phyloP scores from a whole-genome alignment of 1,140 invertebrate species.

The Daktulosphaira vitifoliae region DNA sequence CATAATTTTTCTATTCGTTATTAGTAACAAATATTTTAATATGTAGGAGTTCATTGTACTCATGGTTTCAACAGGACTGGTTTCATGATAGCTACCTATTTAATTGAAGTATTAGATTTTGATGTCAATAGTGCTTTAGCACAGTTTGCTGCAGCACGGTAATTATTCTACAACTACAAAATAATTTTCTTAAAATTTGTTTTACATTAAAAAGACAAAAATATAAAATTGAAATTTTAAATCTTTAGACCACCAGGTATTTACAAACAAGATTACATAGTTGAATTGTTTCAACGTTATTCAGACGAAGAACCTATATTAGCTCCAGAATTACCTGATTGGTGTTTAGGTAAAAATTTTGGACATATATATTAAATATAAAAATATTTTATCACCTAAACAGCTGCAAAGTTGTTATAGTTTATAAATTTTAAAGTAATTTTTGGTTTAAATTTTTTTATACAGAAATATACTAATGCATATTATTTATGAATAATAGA shows the following conservation, averaged over 20 bases:
- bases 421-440: too few species aligned
- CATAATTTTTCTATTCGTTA: too few species aligned
- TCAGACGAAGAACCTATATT: conserved; percentile 59
- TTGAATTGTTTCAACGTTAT: conserved; percentile 65
- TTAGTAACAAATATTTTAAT: too few species aligned
- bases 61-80: conserved; percentile 98
- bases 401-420: too few species aligned
- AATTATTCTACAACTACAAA: too few species aligned
- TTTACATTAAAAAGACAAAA: not conserved
- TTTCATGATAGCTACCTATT: conserved; percentile 84
- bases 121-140: conserved; percentile 70
- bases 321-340: conserved; percentile 69
- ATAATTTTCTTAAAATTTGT: too few species aligned
- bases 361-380: too few species aligned
- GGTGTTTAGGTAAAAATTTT: conserved; percentile 53
- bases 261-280: conserved; percentile 67
- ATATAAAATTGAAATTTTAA: conserved; percentile 17
- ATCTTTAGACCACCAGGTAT: conserved; percentile 59
- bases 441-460: too few species aligned
- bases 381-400: too few species aligned
- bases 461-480: too few species aligned
- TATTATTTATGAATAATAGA: too few species aligned
- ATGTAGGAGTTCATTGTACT: conserved; percentile 91
- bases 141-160: conserved; percentile 63
- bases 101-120: conserved; percentile 70